Base-by-base conservation (phyloP, 2,797 vertebrate species). In the Microctenopoma stevenorrisi region DNA sequence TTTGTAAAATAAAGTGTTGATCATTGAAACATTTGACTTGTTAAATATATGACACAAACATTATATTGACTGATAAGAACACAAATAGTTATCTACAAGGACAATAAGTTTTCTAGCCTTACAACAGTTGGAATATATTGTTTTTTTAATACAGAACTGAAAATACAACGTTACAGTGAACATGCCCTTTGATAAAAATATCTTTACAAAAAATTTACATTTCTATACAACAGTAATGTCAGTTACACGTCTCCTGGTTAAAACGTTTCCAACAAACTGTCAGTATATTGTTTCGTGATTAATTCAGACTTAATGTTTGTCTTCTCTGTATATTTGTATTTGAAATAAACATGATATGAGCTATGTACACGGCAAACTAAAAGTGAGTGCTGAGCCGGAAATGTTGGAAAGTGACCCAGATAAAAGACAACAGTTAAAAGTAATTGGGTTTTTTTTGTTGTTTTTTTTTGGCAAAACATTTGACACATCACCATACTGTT, bases 171-270 rank as follows among this genome's bases (percentile, higher is more conserved):
- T 86, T 88, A 93, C 91, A 91, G 87, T 90, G 85, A 91, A 93
- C 93, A 94, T 94, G 94, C 93, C 89, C 76, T 88, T 92, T 81
- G 86, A 92, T 94, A 93, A 94, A 94, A 94, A 95, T 90, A 92
- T 91, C 85, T 93, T 93, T 94, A 94, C 92, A 94, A 94, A 94
- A 92, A 93, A 92, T 94, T 86, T 94, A 93, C 91, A 94, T 93
- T 92, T 94, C 86, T 95, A 91, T 93, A 94, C 90, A 94, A 88
- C 88, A 87, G 86, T 46, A 18, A 82, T 86, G 86, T 86, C 88
- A 88, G 85, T 85, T 76, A 74, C 84, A 89, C 75, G 50, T 77
- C 82, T 77, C 72, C 70, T 67, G 58, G 52, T 68, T 81, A 54
- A 75, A 84, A 82, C 65, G 54, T 58, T 47, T 60, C 72, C 79